Evolutionary conservation across 2,113 vertebrate species (phyloP).

Genomic region (Zapornia atra): DNA sequence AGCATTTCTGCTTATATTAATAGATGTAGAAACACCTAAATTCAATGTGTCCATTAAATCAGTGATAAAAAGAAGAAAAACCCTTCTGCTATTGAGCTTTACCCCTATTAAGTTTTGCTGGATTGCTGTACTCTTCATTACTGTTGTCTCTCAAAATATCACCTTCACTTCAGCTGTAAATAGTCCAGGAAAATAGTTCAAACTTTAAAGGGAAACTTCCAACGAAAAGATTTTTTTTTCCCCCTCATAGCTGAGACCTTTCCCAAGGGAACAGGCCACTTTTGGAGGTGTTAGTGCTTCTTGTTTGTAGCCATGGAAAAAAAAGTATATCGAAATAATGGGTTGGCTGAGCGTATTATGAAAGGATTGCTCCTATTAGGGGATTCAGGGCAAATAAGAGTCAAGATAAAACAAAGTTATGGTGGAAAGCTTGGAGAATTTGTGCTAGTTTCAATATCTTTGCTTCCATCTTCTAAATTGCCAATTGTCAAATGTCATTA

Average conservation of each 20-base stretch:
- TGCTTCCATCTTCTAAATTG: constrained; percentile 50
- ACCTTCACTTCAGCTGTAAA: constrained; percentile 40
- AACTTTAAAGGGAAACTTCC: constrained; percentile 23
- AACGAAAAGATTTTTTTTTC: not conserved
- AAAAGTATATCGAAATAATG: constrained; percentile 52
- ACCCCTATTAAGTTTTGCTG: not conserved
- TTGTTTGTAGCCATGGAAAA: constrained; percentile 8
- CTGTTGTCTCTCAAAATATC: constrained; percentile 9
- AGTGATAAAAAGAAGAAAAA: not conserved
- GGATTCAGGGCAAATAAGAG: constrained; percentile 52
- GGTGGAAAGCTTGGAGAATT: constrained; percentile 24
- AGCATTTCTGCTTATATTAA: not conserved
- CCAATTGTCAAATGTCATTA: constrained; percentile 42
- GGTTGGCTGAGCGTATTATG: constrained; percentile 27
- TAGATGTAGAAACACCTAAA: not conserved
- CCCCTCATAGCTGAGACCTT: constrained; percentile 2
- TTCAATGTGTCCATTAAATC: not conserved
- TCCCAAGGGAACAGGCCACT: constrained; percentile 52
- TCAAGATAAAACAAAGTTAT: constrained; percentile 44
- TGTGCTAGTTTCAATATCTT: constrained; percentile 48
- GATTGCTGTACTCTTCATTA: constrained; percentile 22
- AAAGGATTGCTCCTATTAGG: constrained; percentile 37
- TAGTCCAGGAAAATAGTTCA: constrained; percentile 45
- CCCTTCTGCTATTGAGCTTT: not conserved
- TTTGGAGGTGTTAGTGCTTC: constrained; percentile 25